Evolutionary conservation across 2,888 invertebrate genomes (phyloP), one percentile per base, ranked within the genome.

Genomic region (Eupithecia centaureata): DNA sequence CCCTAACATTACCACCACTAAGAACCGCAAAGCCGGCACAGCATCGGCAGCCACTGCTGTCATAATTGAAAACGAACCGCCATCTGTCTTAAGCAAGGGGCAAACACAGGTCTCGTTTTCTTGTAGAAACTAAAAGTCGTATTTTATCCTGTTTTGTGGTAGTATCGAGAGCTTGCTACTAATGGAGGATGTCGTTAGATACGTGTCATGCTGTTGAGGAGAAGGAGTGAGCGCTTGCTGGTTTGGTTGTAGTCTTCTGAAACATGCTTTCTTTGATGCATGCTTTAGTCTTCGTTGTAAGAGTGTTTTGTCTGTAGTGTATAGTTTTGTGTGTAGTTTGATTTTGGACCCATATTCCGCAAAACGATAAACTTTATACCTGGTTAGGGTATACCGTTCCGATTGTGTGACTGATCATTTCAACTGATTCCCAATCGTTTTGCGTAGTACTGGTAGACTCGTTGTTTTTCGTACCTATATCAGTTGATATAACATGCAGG

Each of bases 1-100:
- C n/a, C n/a, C n/a, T n/a, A n/a, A n/a, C n/a, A 18, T 18, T 47
- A 27, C 25, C n/a, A 18, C 18, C n/a, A 28, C 74, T 12, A 77
- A 63, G 47, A 67, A 61, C 35, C 61, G 60, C 25, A 68, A 61
- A 57, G 42, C 60, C 5, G 33, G 42, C 30, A 28, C 47, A 18
- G 59, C 38, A 15, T 5, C 38, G 13, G 3, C 38, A 18, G 18
- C 33, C 22, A 56, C 60, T 13, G 42, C 32, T 8, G 63, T 13
- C 25, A 30, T 58, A n/a, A 52, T 58, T 10, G 35, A 38, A 2
- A 64, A 38, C 28, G 68, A 61, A 47, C n/a, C 22, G 5, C 5
- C 58, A 8, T 10, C 54, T 8, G n/a, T 27, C 2, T 18, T 63
- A 30, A 32, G 33, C 57, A 63, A n/a, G 57, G 18, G 51, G 30